Base-by-base conservation (phyloP, 2,113 vertebrate species). In the Sorex fumeus region DNA sequence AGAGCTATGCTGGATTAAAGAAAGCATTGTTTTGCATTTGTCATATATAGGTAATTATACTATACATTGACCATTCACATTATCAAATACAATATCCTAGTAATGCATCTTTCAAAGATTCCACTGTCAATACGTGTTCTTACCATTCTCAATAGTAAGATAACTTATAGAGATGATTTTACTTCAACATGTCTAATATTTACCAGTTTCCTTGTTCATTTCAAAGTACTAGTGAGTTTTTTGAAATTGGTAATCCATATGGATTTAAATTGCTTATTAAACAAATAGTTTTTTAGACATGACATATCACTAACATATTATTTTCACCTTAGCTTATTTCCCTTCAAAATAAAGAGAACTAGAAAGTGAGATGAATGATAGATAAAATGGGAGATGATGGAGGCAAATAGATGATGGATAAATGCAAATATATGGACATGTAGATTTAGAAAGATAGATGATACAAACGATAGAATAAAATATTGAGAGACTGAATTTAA, bases 201-300 rank as follows among this genome's bases (percentile, higher is more conserved):
- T 1, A 90, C 40, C 6, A 76, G 5, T 83, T 72, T 18, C 74
- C 53, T 60, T 60, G 57, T 60, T 67, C 4, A 66, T 66, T 82
- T 47, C 30, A 84, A 28, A 34, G 40, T 67, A 34, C 67, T 30
- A 43, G 23, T 11, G 36, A 47, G 5, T 13, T 53, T 84, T 84
- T 40, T 80, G 7, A 91, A 76, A 85, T 69, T 66, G 85, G 70
- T 57, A 45, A 16, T n/a, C 83, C 19, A 67, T 81, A 15, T 36
- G 1, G 1, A 72, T 40, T 40, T 60, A 86, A 45, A 11, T 57
- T 1, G 23, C 18, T 74, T 69, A 62, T 79, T 40, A 91, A 85
- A 66, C 43, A 1, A 57, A 15, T 84, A 64, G 15, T 32, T 50
- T 84, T 27, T 62, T 77, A 34, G 81, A 18, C 13, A 84, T 45